Evolutionary conservation across 37 sponge, comb jelly and placozoan genomes (phyloP).

Genomic region (Halichondria panicea): DNA sequence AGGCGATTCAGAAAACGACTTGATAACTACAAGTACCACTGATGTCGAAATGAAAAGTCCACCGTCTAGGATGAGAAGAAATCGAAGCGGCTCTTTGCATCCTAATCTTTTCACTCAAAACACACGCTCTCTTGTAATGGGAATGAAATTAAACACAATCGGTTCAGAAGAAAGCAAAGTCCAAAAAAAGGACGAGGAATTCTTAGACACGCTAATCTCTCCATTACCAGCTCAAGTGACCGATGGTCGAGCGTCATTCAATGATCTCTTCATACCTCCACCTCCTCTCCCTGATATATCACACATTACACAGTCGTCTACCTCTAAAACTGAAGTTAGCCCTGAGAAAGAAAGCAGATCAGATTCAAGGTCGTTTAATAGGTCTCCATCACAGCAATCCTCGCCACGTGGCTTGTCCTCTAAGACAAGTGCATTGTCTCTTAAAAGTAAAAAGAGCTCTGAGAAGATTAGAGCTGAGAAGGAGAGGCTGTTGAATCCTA

Average conservation of each 20-base stretch:
- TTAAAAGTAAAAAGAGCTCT: neutral
- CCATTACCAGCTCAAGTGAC: neutral
- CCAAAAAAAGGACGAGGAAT: neutral
- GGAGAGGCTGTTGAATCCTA: constrained; percentile 22
- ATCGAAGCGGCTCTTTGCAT: no score
- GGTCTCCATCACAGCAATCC: neutral
- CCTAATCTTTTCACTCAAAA: no score
- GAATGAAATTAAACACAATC: no score
- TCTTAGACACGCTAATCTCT: neutral
- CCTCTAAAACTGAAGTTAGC: neutral
- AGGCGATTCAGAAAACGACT: no score
- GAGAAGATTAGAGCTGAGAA: neutral
- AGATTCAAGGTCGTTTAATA: neutral
- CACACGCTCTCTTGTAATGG: no score
- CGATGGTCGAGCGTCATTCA: constrained; percentile 36
- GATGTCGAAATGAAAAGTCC: no score
- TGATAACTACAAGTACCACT: constrained; percentile 1
- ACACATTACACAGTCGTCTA: neutral
- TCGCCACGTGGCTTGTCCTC: neutral
- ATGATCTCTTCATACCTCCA: constrained; percentile 59
- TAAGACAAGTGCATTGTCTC: neutral
- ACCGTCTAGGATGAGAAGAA: no score
- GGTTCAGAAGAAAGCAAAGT: no score
- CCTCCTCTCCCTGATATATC: constrained; percentile 17
- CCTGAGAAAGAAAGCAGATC: no score